Conservation (phyloP, 2,797 vertebrate species). For the Morus bassanus region DNA sequence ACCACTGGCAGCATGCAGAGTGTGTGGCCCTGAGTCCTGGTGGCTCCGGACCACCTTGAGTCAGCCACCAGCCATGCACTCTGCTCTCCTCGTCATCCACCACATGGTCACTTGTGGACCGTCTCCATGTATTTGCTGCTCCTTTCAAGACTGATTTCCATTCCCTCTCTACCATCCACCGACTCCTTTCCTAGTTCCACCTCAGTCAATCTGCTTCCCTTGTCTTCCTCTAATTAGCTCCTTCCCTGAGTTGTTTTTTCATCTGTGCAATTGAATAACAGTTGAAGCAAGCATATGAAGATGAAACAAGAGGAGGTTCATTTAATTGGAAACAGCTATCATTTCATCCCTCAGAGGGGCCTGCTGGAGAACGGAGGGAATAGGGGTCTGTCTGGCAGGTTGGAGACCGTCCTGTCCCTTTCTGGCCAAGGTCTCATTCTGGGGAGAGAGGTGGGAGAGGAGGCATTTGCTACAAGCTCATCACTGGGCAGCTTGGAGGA, state of each 20-base stretch:
- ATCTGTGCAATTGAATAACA: background rate
- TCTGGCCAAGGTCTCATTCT: background rate
- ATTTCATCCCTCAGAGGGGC: background rate
- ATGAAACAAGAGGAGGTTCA: background rate
- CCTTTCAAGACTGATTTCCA: background rate
- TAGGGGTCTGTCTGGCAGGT: background rate
- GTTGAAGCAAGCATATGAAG: background rate
- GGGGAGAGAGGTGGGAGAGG: background rate
- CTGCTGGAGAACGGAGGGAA: background rate
- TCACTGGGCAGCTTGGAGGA: background rate
- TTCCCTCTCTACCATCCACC: background rate
- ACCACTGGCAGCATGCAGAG: background rate
- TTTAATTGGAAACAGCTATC: background rate
- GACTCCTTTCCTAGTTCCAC: background rate
- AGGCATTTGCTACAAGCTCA: background rate
- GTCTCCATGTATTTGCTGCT: background rate
- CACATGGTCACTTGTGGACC: background rate
- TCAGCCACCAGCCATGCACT: background rate
- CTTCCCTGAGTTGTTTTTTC: background rate
- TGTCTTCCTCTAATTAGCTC: slow-evolving; percentile 33
- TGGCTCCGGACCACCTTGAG: background rate
- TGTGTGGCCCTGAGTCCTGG: background rate
- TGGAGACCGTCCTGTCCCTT: background rate
- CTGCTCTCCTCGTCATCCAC: background rate
- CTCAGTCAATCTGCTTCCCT: background rate